Conservation (phyloP, 2,797 vertebrate genomes). For the Pithecia hirsuta region DNA sequence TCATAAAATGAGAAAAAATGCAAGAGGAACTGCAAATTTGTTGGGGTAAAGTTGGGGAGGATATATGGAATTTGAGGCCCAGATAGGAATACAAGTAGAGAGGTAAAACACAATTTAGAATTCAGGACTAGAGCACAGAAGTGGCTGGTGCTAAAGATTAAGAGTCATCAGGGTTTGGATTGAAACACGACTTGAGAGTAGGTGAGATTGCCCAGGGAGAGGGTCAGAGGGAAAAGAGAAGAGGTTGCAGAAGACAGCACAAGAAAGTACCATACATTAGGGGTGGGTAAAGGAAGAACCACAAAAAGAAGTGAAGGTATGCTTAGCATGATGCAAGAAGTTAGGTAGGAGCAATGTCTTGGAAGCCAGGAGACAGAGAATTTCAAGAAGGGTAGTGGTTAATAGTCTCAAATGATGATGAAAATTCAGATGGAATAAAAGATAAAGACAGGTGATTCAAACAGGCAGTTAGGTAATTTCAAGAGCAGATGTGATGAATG, state of each 20-base stretch:
- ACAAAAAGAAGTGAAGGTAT: not conserved
- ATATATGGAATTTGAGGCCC: not conserved
- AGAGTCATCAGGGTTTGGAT: not conserved
- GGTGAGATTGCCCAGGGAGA: not conserved
- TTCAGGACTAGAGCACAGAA: not conserved
- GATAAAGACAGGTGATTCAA: not conserved
- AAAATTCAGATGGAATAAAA: not conserved
- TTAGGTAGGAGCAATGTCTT: not conserved
- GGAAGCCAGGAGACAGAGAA: not conserved
- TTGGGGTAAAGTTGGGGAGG: not conserved
- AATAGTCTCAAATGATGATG: not conserved
- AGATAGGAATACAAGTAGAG: not conserved
- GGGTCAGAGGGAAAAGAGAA: not conserved
- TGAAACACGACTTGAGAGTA: not conserved
- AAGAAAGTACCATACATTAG: not conserved
- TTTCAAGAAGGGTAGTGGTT: not conserved
- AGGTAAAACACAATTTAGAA: not conserved
- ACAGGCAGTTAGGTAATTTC: not conserved
- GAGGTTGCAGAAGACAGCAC: not conserved
- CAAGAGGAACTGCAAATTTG: not conserved
- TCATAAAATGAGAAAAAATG: not conserved
- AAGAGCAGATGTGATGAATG: not conserved
- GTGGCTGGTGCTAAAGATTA: not conserved
- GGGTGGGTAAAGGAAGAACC: not conserved
- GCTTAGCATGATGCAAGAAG: not conserved